phyloP scores from a whole-genome alignment of 2,113 vertebrate species.

The Oryzias javanicus region DNA sequence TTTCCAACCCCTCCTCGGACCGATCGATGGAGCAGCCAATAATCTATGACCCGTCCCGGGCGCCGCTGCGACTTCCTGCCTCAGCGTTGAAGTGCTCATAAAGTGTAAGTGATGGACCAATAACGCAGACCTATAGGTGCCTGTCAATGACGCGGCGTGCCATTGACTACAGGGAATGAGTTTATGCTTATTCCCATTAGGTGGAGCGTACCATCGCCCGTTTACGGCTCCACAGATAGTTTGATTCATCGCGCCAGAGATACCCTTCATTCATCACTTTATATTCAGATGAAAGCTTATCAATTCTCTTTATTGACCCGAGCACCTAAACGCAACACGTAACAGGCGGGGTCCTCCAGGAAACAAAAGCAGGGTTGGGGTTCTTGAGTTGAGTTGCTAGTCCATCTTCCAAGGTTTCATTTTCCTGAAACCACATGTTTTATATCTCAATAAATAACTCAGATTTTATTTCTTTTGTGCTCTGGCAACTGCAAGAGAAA shows the following conservation, averaged over 20 bases:
- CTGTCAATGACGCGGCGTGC: constrained; percentile 16
- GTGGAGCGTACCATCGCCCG: constrained; percentile 9
- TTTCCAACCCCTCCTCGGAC: constrained; percentile 6
- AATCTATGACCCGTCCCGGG: constrained; percentile 45
- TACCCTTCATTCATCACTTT: constrained; percentile 61
- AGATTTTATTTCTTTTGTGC: constrained; percentile 48
- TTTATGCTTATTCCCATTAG: constrained; percentile 61
- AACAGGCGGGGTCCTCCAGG: constrained; percentile 31
- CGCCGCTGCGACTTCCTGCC: constrained; percentile 6
- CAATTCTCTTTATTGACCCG: constrained; percentile 68
- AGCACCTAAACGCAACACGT: constrained; percentile 53
- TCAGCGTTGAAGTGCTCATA: constrained; percentile 54
- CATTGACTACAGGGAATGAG: constrained; percentile 41
- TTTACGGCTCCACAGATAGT: constrained; percentile 29
- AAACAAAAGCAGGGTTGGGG: constrained; percentile 14
- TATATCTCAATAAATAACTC: constrained; percentile 61
- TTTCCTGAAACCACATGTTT: constrained; percentile 54
- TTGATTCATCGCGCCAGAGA: constrained; percentile 45
- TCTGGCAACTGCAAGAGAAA: constrained; percentile 9
- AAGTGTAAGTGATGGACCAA: constrained; percentile 69
- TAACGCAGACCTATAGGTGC: constrained; percentile 37
- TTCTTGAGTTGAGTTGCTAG: constrained; percentile 31
- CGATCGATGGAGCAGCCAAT: constrained; percentile 63
- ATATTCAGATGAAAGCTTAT: constrained; percentile 63
- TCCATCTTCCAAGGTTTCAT: constrained; percentile 55